phyloP scores from a whole-genome alignment of 2,888 invertebrate species.

The Tachystola acroxantha region DNA sequence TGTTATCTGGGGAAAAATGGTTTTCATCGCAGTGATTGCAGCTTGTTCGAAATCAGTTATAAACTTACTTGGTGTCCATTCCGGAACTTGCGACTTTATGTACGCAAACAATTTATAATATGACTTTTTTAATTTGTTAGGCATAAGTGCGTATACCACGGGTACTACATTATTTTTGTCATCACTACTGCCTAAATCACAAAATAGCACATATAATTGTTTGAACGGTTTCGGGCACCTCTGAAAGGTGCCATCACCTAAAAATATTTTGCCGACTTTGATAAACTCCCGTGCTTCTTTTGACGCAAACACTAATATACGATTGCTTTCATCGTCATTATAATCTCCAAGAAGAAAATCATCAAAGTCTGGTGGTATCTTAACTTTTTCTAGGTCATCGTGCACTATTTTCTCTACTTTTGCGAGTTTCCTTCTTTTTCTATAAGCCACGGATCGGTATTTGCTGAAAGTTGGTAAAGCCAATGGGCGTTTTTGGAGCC shows the following conservation, averaged over 20 bases:
- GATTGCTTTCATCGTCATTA: slow-evolving; percentile 5
- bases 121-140: slow-evolving; percentile 2
- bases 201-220: slow-evolving; percentile 6
- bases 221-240: slow-evolving; percentile 5
- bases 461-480: slow-evolving; percentile 6
- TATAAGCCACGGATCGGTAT: slow-evolving; percentile 4
- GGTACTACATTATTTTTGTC: slow-evolving; percentile 8
- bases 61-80: slow-evolving; percentile 10
- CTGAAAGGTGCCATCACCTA: slow-evolving; percentile 9
- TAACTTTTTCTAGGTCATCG: slow-evolving; percentile 7
- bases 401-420: slow-evolving; percentile 5
- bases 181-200: slow-evolving; percentile 4
- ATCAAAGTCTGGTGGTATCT: not conserved
- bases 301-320: slow-evolving; percentile 7
- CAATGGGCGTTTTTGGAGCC: too few species aligned
- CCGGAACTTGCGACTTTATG: slow-evolving; percentile 8
- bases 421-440: slow-evolving; percentile 6
- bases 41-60: slow-evolving; percentile 11
- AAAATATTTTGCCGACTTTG: slow-evolving; percentile 6
- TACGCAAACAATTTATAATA: slow-evolving; percentile 6
- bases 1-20: slow-evolving; percentile 8
- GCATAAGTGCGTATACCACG: slow-evolving; percentile 4
- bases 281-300: slow-evolving; percentile 8
- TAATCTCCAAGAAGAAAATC: slow-evolving; percentile 12
- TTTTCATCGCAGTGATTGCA: slow-evolving; percentile 9